Percentiles rank a stretch among this genome's conserved stretches.
phyloP scores from a whole-genome alignment of 2,797 vertebrate species.

The Rhyacichthys aspro region DNA sequence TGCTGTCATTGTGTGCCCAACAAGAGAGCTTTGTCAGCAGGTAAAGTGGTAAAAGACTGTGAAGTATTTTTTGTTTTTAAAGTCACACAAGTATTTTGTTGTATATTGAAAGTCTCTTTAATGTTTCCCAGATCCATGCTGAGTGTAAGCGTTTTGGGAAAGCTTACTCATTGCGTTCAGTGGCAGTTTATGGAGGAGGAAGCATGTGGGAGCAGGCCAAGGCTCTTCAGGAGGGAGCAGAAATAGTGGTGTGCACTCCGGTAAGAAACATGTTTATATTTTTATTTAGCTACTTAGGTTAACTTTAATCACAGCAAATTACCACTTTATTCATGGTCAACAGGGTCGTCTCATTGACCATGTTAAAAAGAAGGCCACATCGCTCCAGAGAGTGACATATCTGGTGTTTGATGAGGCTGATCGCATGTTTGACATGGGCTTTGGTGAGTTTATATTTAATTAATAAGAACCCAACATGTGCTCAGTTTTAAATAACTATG shows the following conservation, averaged over 20 bases:
- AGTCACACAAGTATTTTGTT: background rate
- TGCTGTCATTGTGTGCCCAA: slow-evolving; percentile 94
- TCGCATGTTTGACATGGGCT: slow-evolving; percentile 99
- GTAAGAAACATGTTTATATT: slow-evolving; percentile 68
- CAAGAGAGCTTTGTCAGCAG: slow-evolving; percentile 98
- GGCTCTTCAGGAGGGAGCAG: slow-evolving; percentile 96
- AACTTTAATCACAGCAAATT: background rate
- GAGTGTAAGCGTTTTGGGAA: slow-evolving; percentile 99
- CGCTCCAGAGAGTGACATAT: slow-evolving; percentile 95
- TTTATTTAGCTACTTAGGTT: no score
- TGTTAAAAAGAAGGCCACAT: slow-evolving; percentile 98
- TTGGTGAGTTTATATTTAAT: slow-evolving; percentile 82
- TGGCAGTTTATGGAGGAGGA: slow-evolving; percentile 98
- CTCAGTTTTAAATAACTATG: background rate
- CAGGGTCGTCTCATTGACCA: slow-evolving; percentile 98
- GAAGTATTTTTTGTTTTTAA: background rate
- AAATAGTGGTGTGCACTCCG: slow-evolving; percentile 98
- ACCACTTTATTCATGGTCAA: slow-evolving; percentile 8
- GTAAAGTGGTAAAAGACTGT: slow-evolving; percentile 61
- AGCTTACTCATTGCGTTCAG: slow-evolving; percentile 94
- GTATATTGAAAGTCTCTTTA: slow-evolving; percentile 1
- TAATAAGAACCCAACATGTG: background rate
- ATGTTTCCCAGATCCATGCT: slow-evolving; percentile 85
- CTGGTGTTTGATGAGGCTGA: slow-evolving; percentile 99
- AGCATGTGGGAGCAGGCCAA: slow-evolving; percentile 99